Base-by-base conservation (phyloP, 2,888 invertebrate species). In the Nymphalis polychloros region DNA sequence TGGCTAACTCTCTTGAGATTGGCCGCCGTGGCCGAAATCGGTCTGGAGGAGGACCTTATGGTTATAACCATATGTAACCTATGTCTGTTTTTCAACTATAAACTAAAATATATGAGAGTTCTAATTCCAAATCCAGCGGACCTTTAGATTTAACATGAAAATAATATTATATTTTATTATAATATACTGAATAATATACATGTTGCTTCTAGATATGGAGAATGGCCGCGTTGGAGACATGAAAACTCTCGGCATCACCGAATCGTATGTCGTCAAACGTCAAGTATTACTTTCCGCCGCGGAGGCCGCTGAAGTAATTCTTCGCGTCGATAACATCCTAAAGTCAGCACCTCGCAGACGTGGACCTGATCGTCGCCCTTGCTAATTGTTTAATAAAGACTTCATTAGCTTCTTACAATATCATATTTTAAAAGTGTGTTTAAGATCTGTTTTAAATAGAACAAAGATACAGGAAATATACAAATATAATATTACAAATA, bases 301-400 rank as follows among this genome's bases (percentile, higher is more conserved):
- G 0, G 99, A 99, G 89, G 99, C 99, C 0, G 99, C 99, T 0
- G 99, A 99, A 92, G 98, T 99, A 97, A 99, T 99, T 79, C 94
- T 99, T 23, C 95, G 99, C 66, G 99, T 99, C 0, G 99, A 99
- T 89, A 96, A 98, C 89, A 99, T 99, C 76, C 96, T 99, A 72
- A 97, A 96, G 87, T 95, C 98, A 13, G 98, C 98, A 46, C 98
- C 98, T 10, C 95, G 98, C 74, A 96, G 95, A 81, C 96, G 99
- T 72, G 96, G 95, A 0, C 96, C 96, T 71, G 99, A 99, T 87
- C 95, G 96, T 80, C 96, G 97, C 76, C 95, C 95, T 67, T 97
- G 97, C 93, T 97, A 95, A 80, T 66, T n/a, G 35, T 1, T 6
- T 17, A n/a, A 41, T 19, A 19, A 8, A 13, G 19, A 35, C 20